Evolutionary conservation across 2,888 invertebrate genomes (phyloP).

Genomic region (Tipula confusa): DNA sequence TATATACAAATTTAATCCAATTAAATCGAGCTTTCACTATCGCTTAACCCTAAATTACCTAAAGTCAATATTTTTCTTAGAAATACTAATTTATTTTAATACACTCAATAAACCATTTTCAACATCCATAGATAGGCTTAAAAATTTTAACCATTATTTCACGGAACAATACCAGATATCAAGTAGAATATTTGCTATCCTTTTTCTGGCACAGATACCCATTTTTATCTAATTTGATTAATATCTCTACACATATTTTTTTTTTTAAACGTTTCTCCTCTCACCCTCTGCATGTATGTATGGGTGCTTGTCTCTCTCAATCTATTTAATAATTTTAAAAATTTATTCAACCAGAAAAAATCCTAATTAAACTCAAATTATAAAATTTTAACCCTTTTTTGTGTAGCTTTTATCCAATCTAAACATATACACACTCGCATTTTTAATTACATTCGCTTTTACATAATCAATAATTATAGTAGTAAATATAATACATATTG

Average conservation of each 20-base stretch:
- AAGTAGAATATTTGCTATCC: background rate
- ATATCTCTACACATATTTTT: conserved; percentile 8
- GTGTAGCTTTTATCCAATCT: too few relatives aligned
- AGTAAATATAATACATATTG: background rate
- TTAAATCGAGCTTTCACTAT: too few relatives aligned
- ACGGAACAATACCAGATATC: background rate
- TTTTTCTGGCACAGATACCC: background rate
- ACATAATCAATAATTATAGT: background rate
- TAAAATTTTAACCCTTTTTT: background rate
- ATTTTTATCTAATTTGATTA: background rate
- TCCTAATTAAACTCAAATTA: conserved; percentile 9
- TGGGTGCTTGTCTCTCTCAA: too few relatives aligned
- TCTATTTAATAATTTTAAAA: background rate
- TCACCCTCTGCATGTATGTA: too few relatives aligned
- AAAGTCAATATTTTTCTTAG: too few relatives aligned
- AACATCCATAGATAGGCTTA: background rate
- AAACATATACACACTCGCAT: background rate
- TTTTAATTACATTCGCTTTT: background rate
- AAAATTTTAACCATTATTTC: background rate
- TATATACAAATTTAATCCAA: too few relatives aligned
- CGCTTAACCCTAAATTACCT: too few relatives aligned
- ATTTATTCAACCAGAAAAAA: conserved; percentile 3
- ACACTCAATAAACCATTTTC: background rate
- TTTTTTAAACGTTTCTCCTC: background rate
- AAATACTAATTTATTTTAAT: background rate